Percentiles rank a stretch among this genome's conserved stretches.
Conservation (phyloP, 2,797 vertebrate genomes). For the Syncerus caffer region DNA sequence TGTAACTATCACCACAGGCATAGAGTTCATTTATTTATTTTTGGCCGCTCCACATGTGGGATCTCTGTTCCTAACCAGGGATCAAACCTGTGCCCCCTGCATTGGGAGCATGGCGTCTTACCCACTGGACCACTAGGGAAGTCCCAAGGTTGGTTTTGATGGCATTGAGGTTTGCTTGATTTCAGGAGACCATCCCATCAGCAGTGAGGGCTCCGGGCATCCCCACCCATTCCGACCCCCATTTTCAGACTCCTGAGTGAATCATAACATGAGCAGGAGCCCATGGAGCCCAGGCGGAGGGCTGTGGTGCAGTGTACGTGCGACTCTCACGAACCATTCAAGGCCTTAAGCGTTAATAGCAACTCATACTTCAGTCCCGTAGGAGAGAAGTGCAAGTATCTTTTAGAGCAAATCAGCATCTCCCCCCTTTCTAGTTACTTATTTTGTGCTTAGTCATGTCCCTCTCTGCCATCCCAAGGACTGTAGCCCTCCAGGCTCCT, state of each 20-base stretch:
- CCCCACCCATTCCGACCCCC: no score
- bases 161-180: neutral
- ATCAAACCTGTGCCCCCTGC: neutral
- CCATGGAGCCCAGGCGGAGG: neutral
- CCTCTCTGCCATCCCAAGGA: neutral
- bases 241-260: neutral
- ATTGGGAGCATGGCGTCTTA: neutral
- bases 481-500: neutral
- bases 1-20: neutral
- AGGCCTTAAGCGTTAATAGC: neutral
- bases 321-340: neutral
- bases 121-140: neutral
- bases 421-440: neutral
- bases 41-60: fast-evolving
- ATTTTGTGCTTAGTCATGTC: neutral
- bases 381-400: neutral
- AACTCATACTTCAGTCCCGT: neutral
- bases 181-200: neutral
- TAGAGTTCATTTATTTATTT: neutral
- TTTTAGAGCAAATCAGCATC: neutral
- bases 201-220: no score
- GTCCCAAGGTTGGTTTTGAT: neutral
- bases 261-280: neutral
- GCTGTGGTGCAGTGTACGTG: neutral
- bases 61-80: neutral